Base-by-base conservation (phyloP, 2,888 invertebrate genomes). In the Fragum sueziense region DNA sequence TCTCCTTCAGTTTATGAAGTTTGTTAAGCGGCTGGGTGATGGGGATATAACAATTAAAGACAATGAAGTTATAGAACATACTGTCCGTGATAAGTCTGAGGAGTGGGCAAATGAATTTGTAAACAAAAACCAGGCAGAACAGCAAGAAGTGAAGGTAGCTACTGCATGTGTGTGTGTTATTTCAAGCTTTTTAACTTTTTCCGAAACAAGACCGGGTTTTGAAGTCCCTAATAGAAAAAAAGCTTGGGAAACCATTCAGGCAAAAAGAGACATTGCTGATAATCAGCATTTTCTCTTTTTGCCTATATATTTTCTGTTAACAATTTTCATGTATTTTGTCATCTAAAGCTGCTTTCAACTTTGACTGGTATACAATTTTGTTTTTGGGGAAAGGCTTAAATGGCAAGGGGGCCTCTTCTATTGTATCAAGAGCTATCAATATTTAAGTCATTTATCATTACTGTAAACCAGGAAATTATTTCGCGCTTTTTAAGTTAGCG, bases 1-100 rank as follows among this genome's bases (percentile, higher is more conserved):
- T 65, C n/a, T 65, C 54, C 67, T 54, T 25, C 80, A 97, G 95
- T 97, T 97, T 90, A 96, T 97, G 96, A 96, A 95, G 90, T 97
- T 97, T 91, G 97, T 97, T 95, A 95, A 95, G 90, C 95, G 95
- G 93, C 95, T 96, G 77, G 95, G 96, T 91, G 95, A 95, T 88
- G 95, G 95, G 57, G 95, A 96, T 73, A 85, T 93, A 6, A 90
- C 89, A 85, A 93, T 96, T 61, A 95, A 95, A 86, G 93, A 93
- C 81, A 91, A 91, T 72, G 89, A 94, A 79, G 90, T 91, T 70
- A 93, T 95, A 88, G 87, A 90, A 72, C 88, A 87, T 68, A 70
- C 87, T 9, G 41, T 81, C 31, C 71, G 57, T 7, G 87, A 88
- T 33, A 81, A 82, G 68, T 85, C 90, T 6, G 88, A 89, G 17